Evolutionary conservation across 2,888 invertebrate genomes (phyloP), one percentile per base, ranked within the genome.

Genomic region (Ichneumon xanthorius): DNA sequence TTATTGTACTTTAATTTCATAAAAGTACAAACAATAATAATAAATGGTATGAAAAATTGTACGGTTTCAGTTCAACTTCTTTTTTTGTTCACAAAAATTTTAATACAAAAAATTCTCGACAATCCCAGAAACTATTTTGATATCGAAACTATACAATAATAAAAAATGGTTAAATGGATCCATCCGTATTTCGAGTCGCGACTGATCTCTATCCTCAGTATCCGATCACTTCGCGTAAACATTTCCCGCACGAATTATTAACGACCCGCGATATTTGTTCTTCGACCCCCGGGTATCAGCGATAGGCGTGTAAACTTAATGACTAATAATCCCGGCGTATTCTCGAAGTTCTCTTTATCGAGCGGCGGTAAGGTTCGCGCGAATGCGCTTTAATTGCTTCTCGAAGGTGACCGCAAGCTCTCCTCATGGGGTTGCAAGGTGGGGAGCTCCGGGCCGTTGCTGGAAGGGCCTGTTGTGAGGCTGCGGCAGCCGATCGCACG

Each of bases 331-430:
- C 58, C 22, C 4, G 71, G 67, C 19, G 45, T 22, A n/a, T 61
- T 45, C 45, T 61, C 19, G 45, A 73, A 30, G 45, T 45, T 61
- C 61, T 73, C 58, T 58, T 73, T 73, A 73, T 73, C 61, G 63
- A n/a, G 22, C 26, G 11, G 63, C 30, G 16, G 63, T 33, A 5
- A 63, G n/a, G 37, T 63, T 63, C 33, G 11, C 50, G 63, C 26
- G 58, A 30, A 63, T 63, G 63, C 50, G 45, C 63, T 75, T 75
- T 63, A 63, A 75, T 75, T 75, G 63, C 75, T 63, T 33, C 63
- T 48, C 73, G 73, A 73, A 70, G 22, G 50, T 53, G 19, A 22
- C 16, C 37, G 2, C 37, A 19, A 58, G 55, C 14, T 48, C 45
- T 16, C 16, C 5, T 16, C 16, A 16, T 1, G 45, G 45, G 9